A percentile compares a stretch with the other conserved stretches of the same genome.
Conservation (phyloP, 92 coral and sea anemone species). For the Epizoanthus ramosus region DNA sequence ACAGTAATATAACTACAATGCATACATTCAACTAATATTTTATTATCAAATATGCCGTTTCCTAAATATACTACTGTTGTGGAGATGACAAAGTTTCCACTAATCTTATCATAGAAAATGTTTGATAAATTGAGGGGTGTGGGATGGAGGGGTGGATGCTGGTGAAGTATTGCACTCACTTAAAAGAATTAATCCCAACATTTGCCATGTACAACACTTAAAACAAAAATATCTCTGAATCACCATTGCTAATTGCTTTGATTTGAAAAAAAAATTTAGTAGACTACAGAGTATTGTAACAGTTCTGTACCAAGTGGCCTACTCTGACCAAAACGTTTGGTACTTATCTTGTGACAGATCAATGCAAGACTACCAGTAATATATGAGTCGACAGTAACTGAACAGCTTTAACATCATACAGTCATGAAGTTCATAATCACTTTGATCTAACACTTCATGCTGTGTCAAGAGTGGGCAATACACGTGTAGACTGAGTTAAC, state of each 20-base stretch:
- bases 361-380: constrained; percentile 20
- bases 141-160: not conserved
- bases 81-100: not conserved
- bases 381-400: constrained; percentile 1
- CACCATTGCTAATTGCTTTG: too few species aligned
- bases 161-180: not conserved
- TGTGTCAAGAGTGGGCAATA: too few species aligned
- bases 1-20: constrained; percentile 26
- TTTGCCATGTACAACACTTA: not conserved
- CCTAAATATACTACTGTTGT: constrained; percentile 18
- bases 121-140: constrained; percentile 30
- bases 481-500: not conserved
- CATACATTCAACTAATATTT: not conserved
- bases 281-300: not conserved
- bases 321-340: not conserved
- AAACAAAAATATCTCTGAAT: not conserved
- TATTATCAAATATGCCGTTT: constrained; percentile 15
- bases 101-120: constrained; percentile 16
- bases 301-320: not conserved
- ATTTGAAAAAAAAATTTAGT: not conserved
- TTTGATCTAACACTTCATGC: not conserved
- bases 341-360: constrained; percentile 22
- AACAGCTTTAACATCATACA: not conserved
- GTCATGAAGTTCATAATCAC: too few species aligned
- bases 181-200: constrained; percentile 2